These are phyloP conservation scores for Sesamia nonagrioides DNA, from an alignment of 1,140 invertebrate species.

Conservation along the genomic window DNA sequence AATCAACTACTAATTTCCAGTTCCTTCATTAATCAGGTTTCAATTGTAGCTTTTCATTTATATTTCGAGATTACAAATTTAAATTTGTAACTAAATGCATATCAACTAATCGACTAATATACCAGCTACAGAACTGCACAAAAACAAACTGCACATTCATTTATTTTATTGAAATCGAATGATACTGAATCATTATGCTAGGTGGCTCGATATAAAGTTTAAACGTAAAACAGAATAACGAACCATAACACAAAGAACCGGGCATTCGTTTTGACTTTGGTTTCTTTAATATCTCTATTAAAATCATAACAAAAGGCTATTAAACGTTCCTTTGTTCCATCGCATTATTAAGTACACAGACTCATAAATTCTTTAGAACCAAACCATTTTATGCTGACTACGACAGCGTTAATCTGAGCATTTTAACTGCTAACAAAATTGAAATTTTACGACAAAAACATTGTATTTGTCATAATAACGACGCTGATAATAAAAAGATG, in stretches of 20 bases:
- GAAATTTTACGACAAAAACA: slow-evolving; percentile 40
- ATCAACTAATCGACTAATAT: no score
- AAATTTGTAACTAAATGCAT: background rate
- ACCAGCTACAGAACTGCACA: no score
- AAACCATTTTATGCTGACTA: slow-evolving; percentile 20
- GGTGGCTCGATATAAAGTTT: no score
- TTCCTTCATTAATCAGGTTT: no score
- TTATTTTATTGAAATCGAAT: no score
- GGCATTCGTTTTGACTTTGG: no score
- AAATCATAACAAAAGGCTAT: slow-evolving; percentile 15
- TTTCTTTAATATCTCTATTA: slow-evolving; percentile 7
- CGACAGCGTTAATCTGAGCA: slow-evolving; percentile 20
- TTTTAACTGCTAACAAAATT: slow-evolving; percentile 42
- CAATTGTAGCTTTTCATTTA: no score
- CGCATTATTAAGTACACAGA: slow-evolving; percentile 12
- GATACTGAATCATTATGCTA: no score
- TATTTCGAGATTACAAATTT: background rate
- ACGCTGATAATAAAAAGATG: slow-evolving; percentile 19
- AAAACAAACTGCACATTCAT: no score
- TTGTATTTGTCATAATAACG: slow-evolving; percentile 31
- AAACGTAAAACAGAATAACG: background rate
- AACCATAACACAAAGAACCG: background rate
- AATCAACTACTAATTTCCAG: no score
- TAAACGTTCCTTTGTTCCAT: slow-evolving; percentile 12
- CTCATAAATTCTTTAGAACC: slow-evolving; percentile 30